Evolutionary conservation across 2,797 vertebrate genomes (phyloP), one percentile per base, ranked within the genome.

Genomic region (Myotis vivesi): DNA sequence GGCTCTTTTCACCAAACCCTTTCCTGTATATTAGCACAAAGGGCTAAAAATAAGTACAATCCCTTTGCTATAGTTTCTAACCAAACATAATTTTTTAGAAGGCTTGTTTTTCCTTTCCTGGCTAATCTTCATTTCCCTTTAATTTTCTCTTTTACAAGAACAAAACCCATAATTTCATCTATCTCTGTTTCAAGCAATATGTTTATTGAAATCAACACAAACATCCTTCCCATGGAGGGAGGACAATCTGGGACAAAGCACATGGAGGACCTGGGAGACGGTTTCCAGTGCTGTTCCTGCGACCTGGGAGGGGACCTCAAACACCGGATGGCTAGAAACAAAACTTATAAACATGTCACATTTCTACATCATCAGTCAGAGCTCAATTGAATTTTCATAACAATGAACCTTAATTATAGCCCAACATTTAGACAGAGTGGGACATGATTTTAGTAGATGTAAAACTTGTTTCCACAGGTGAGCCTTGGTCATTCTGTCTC

Each of bases 191-290:
- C 64, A 91, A 51, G 36, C 33, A 36, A 87, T 73, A 57, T 77
- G 72, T 55, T 57, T 81, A 41, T 23, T 80, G 86, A 83, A 55
- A 88, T 95, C 72, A 17, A 85, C 71, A 83, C 59, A 76, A 82
- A 92, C 22, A n/a, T 33, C 53, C 64, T 93, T 84, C 33, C 28
- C 5, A 44, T 36, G 36, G 30, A 85, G 15, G 73, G 36, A 75
- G 46, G 36, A 44, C 46, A 55, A 28, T 13, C 49, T 68, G 41
- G 44, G 22, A 23, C 22, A 41, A 46, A 17, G 38, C 1, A 23
- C 10, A 4, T 4, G 2, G 1, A 44, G 7, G 55, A 25, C 17
- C 6, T 2, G 0, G 2, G 16, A 15, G 13, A 38, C 0, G 30
- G 36, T 23, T 53, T 62, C 53, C 33, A 11, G 16, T n/a, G 10